phyloP scores from a whole-genome alignment of 2,797 vertebrate genomes.

The Sebastes dallii region DNA sequence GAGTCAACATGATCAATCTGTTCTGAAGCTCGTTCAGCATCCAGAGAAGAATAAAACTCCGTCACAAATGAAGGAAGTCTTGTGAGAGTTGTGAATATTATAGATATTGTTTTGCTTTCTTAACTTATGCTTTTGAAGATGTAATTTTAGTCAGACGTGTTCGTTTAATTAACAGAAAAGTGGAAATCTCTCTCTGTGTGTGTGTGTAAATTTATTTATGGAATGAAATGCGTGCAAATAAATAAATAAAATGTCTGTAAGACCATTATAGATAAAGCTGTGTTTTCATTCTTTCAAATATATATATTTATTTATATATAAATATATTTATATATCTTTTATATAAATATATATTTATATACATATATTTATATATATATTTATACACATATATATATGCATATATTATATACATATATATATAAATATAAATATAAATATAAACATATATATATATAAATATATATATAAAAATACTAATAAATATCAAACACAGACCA shows the following conservation, averaged over 20 bases:
- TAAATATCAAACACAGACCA: background rate
- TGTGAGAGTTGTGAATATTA: constrained; percentile 4
- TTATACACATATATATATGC: too few species aligned
- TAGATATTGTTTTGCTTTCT: constrained; percentile 12
- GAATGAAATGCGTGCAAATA: constrained; percentile 25
- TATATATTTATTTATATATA: too few species aligned
- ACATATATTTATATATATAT: too few species aligned
- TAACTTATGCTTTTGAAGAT: constrained; percentile 65
- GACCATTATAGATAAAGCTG: background rate
- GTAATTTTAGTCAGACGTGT: constrained; percentile 13
- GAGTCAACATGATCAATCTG: background rate
- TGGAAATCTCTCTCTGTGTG: background rate
- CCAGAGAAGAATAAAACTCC: background rate
- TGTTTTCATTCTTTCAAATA: background rate
- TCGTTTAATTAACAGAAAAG: background rate
- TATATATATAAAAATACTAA: background rate
- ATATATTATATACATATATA: too few species aligned
- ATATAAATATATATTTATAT: too few species aligned
- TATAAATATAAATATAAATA: too few species aligned
- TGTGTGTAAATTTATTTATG: constrained; percentile 6
- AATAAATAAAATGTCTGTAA: background rate
- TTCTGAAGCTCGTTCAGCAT: background rate
- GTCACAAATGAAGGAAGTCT: too few species aligned
- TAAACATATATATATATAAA: too few species aligned
- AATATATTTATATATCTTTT: too few species aligned